Base-by-base conservation (phyloP, 2,888 invertebrate genomes). In the Rhyacophila evoluta region DNA sequence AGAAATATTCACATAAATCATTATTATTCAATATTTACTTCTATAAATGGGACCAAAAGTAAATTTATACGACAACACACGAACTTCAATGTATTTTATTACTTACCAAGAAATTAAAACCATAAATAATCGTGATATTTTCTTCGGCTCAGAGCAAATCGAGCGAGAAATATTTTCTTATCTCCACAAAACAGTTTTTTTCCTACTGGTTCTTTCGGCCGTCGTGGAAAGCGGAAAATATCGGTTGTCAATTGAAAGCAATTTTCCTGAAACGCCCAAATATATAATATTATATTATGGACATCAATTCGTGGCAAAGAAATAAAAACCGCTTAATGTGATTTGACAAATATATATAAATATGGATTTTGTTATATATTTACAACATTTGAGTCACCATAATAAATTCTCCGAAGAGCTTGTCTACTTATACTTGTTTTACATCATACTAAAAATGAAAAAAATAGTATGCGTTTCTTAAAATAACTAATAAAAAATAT, bases 81-180 rank as follows among this genome's bases (percentile, higher is more conserved):
- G 39, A 19, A 25, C 55, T 55, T 25, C 10, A 25, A 55, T 55
- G 55, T 55, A 55, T 55, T 55, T 55, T 55, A 55, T 55, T 55
- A 19, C 55, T 19, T 10, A 19, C 19, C 15, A 55, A 55, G 55
- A 55, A 55, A 55, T 55, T 55, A 55, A 55, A 55, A 55, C 55
- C 19, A 55, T 55, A 55, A 55, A 55, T 55, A 55, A 55, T 55
- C 55, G 55, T 55, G 19, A 55, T 55, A 55, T 55, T 55, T 55
- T 1, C 55, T 55, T 19, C 55, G 25, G 55, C 55, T 55, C 55
- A 55, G 19, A 55, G 19, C 55, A 55, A 55, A 55, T 55, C 55
- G 55, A 55, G 55, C 55, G 55, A 15, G 15, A 55, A 55, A 55
- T 55, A 55, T 55, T 55, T n/a, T 55, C 55, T 55, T 55, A 55